Base-by-base conservation (phyloP, 1,140 invertebrate species). In the Eumaeus atala region DNA sequence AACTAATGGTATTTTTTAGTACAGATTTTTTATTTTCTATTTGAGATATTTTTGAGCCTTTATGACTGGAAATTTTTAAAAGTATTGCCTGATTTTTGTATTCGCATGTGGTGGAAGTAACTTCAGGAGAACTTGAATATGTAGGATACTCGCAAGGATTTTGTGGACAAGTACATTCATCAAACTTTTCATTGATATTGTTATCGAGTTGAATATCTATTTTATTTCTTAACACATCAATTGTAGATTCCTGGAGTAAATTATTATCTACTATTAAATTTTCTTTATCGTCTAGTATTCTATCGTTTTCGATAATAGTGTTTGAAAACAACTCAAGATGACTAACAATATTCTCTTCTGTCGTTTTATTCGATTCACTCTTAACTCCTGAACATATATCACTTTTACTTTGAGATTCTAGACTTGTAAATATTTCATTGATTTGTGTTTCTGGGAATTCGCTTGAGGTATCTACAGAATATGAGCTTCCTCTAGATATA, bases 71-170 rank as follows among this genome's bases (percentile, higher is more conserved):
- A 52, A 84, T 84, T 76, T 86, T 86, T 60, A 86, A 64, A 54
- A 83, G 62, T 60, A 86, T 78, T 38, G 61, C 59, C 11, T 76
- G 74, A 64, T 59, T 72, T 61, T 68, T 83, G 54, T 86, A 80
- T 67, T 86, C 83, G 9, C 75, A 70, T 12, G 83, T 86, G n/a
- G 83, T 86, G 16, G 83, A 86, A n/a, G 83, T 81, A n/a, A 86
- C 83, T 75, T 86, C 83, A 7, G 83, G 80, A 6, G 80, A 86
- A 58, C 73, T 85, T 36, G 56, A 64, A 61, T 65, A 28, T 28
- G 2, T 28, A 2, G 21, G 21, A 28, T 6, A 73, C 37, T 67
- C 33, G 28, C 51, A 42, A 16, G 38, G 17, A 14, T 40, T 40
- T 1, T 14, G 38, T 34, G 56, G n/a, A 56, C 51, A 34, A 28